Base-by-base conservation (phyloP, 2,797 vertebrate species). In the Sus cebifrons region DNA sequence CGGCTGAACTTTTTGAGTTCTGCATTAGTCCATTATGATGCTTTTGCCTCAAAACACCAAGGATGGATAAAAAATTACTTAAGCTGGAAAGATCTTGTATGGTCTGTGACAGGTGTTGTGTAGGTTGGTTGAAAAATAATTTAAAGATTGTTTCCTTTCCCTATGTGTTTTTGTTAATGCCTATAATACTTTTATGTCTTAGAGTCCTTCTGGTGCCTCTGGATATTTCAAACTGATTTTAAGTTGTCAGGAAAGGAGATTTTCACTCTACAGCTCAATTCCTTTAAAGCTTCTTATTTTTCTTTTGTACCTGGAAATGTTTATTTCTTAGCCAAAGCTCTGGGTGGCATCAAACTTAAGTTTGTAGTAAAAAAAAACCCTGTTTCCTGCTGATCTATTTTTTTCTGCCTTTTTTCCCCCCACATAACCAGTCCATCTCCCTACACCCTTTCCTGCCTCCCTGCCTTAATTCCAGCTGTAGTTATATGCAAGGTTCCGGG, bases 101-200 rank as follows among this genome's bases (percentile, higher is more conserved):
- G 81, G 54, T 92, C 85, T 96, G 15, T 97, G 96, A 97, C 97
- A 98, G 97, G 94, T 98, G 96, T 89, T 97, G 86, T 3, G 93
- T 94, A 96, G 97, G 96, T 94, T 97, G 97, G 70, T 93, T 97
- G 95, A 96, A 97, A 97, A 98, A 97, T 95, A 97, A 94, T 88
- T 95, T 96, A 89, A 96, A 96, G 94, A 89, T 93, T 67, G 68
- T 95, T 95, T 96, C 84, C 60, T 96, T 96, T 95, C 73, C 73
- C 32, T 92, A 16, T 91, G 81, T 97, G 96, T 95, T 96, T 97
- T 97, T 97, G 94, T 94, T 97, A 97, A 96, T 96, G 96, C 89
- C 96, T 96, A 82, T 97, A 95, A 96, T 95, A 93, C 87, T 94
- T 96, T 73, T 77, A 81, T 94, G 94, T 91, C 71, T 95, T 96